Percentiles rank a stretch among this genome's conserved stretches.
phyloP scores from a whole-genome alignment of 1,140 invertebrate species.

The Oedothorax gibbosus region DNA sequence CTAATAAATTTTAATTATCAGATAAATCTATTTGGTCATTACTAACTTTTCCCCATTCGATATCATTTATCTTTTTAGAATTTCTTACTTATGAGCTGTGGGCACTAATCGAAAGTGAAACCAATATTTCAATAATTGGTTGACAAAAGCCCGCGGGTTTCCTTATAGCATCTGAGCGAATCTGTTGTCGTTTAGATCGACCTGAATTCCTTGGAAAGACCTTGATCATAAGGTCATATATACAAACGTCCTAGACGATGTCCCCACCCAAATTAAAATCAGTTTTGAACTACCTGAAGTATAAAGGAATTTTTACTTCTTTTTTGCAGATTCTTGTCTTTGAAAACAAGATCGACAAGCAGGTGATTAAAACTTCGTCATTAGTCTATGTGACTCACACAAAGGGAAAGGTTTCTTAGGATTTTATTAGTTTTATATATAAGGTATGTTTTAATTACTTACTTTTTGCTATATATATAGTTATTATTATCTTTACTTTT shows the following conservation, averaged over 20 bases:
- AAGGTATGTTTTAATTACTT: not conserved
- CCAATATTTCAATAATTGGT: slow-evolving; percentile 5
- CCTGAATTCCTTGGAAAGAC: slow-evolving; percentile 44
- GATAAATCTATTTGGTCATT: too few species aligned
- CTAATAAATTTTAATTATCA: too few species aligned
- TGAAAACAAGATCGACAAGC: slow-evolving; percentile 6
- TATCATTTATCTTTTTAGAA: too few species aligned
- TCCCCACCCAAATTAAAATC: slow-evolving; percentile 34
- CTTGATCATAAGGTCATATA: slow-evolving; percentile 42
- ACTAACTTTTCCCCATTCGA: too few species aligned
- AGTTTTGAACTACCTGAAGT: not conserved
- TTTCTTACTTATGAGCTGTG: too few species aligned
- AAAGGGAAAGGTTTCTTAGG: not conserved
- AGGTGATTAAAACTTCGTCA: slow-evolving; percentile 6
- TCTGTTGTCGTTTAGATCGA: slow-evolving; percentile 29
- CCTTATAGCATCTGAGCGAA: not conserved
- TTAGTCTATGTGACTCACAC: not conserved
- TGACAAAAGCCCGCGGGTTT: slow-evolving; percentile 11
- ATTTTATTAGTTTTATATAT: not conserved
- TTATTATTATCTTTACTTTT: not conserved
- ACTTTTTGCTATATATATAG: not conserved
- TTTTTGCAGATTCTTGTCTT: slow-evolving; percentile 1
- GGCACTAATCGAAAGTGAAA: slow-evolving; percentile 16
- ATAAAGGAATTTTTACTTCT: slow-evolving; percentile 1
- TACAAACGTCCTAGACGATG: slow-evolving; percentile 25